Evolutionary conservation across 2,797 vertebrate genomes (phyloP).

Genomic region (Micromesistius poutassou): DNA sequence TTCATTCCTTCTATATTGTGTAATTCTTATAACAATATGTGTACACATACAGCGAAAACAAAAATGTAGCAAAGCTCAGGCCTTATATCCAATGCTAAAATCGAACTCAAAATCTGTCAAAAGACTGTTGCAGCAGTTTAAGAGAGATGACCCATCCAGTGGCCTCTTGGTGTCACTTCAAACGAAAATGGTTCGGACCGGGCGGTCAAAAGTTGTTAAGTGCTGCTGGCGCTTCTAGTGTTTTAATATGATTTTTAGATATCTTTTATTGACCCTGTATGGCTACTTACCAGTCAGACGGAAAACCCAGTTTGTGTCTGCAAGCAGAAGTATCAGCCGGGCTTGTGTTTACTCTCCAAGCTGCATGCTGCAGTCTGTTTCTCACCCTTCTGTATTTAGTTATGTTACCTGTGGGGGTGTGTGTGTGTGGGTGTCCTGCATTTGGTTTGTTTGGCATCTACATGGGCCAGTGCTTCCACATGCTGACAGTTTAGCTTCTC

Average conservation of each 20-base stretch:
- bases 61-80: no score
- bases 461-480: conserved; percentile 18
- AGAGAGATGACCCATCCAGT: no score
- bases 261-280: background rate
- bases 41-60: no score
- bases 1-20: no score
- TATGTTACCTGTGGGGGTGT: background rate
- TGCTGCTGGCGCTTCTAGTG: no score
- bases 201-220: no score
- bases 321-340: conserved; percentile 6
- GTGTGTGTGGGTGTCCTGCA: background rate
- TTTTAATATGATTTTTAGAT: background rate
- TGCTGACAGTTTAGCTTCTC: conserved; percentile 27
- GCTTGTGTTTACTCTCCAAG: conserved; percentile 21
- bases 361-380: conserved; percentile 20
- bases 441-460: conserved; percentile 9
- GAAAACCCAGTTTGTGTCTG: background rate
- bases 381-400: conserved; percentile 14
- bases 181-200: no score
- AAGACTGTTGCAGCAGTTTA: no score
- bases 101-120: no score
- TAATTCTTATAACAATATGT: no score
- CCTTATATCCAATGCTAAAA: no score
- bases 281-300: background rate
- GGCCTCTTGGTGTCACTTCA: no score